Evolutionary conservation across 2,888 invertebrate species (phyloP).

Genomic region (Orthosia gothica): DNA sequence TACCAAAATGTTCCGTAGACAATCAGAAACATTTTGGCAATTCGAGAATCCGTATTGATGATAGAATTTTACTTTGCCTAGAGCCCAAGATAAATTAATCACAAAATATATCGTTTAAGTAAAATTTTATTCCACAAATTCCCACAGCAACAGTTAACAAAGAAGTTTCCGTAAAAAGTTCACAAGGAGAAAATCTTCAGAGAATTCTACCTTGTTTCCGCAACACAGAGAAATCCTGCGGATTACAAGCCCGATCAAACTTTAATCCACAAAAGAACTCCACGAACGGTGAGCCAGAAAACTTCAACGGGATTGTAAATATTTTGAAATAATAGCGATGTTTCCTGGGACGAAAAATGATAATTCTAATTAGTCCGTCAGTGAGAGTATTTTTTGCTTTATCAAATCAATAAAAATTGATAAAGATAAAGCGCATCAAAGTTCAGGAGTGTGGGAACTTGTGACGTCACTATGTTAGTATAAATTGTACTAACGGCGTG

Average conservation of each 20-base stretch:
- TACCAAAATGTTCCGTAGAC: too few relatives aligned
- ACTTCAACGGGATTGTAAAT: constrained; percentile 32
- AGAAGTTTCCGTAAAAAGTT: constrained; percentile 28
- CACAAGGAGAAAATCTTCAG: constrained; percentile 16
- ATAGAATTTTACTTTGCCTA: too few relatives aligned
- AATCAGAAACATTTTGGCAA: too few relatives aligned
- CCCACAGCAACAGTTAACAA: constrained; percentile 16
- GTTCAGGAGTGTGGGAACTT: too few relatives aligned
- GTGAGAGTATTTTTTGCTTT: too few relatives aligned
- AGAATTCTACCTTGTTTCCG: constrained; percentile 29
- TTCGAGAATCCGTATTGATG: too few relatives aligned
- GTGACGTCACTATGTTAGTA: too few relatives aligned
- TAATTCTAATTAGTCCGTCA: too few relatives aligned
- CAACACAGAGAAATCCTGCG: constrained; percentile 26
- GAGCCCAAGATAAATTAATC: constrained; percentile 2
- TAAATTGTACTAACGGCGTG: too few relatives aligned
- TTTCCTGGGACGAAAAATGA: too few relatives aligned
- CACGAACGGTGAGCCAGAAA: constrained; percentile 2
- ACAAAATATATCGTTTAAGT: not conserved
- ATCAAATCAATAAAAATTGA: too few relatives aligned
- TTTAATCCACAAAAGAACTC: constrained; percentile 45
- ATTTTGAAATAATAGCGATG: constrained; percentile 41
- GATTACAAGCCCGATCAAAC: constrained; percentile 56
- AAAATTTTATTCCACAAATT: constrained; percentile 2
- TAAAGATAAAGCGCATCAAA: too few relatives aligned